Base-by-base conservation (phyloP, 2,797 vertebrate species). In the Melopsittacus undulatus region DNA sequence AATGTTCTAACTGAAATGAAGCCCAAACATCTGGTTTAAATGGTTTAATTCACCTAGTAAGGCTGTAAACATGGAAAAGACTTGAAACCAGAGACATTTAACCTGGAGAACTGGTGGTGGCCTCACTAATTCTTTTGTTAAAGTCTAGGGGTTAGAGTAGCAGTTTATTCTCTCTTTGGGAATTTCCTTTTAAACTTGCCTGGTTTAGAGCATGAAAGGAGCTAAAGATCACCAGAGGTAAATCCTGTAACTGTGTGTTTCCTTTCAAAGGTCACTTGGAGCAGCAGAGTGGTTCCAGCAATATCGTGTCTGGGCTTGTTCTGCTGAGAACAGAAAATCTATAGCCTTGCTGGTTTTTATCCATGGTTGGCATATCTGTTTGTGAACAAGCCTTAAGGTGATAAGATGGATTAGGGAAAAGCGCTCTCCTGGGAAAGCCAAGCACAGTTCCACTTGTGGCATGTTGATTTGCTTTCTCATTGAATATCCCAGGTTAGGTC, bases 81-180 rank as follows among this genome's bases (percentile, higher is more conserved):
- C 10, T 57, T 72, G 74, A 64, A 87, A 63, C 15, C 17, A 36
- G 75, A 13, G 19, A 11, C 5, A 7, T 2, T 36, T 38, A n/a
- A 56, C 38, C 11, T 42, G 9, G 36, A 36, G 26, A 51, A 67
- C 5, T 46, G 42, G 8, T 61, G 63, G 59, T 40, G 27, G 12
- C 59, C 46, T 93, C 38, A 15, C 21, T 10, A 59, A 29, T 43
- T 30, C 6, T 78, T 51, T 77, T 5, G 13, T 51, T 23, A 15
- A 6, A 0, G 0, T 38, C 18, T 26, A 24, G 11, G 16, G 32
- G 3, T 7, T 51, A 13, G 16, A 30, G 27, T 48, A 54, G 29
- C 38, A 48, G 49, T 92, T 70, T 17, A 2, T 18, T 46, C 16
- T 20, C 4, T 22, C 5, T 6, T 48, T 16, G 17, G 10, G 36